Conservation (phyloP, 1,140 invertebrate species). For the Patella vulgata region DNA sequence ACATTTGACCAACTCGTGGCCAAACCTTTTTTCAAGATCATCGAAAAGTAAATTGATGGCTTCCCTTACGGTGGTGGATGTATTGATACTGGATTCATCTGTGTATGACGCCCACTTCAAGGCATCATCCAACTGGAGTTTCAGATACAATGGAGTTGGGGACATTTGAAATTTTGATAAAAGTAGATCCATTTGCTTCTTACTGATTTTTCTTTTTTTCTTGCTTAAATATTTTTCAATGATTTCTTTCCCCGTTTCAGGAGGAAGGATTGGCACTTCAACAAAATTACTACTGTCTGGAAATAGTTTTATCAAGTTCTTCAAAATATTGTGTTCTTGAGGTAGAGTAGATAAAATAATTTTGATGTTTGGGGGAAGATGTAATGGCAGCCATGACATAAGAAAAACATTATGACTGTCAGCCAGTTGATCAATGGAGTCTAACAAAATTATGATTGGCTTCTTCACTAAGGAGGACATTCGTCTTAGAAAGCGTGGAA, state of each 20-base stretch:
- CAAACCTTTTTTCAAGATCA: slow-evolving; percentile 58
- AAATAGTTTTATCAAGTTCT: slow-evolving; percentile 43
- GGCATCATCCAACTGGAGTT: slow-evolving; percentile 55
- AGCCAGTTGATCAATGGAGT: slow-evolving; percentile 63
- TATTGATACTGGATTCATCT: slow-evolving; percentile 18
- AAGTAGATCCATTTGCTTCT: slow-evolving; percentile 39
- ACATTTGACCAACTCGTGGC: slow-evolving; percentile 67
- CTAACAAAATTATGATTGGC: slow-evolving; percentile 60
- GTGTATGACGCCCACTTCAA: slow-evolving; percentile 50
- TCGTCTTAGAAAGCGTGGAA: slow-evolving; percentile 44
- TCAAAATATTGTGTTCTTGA: slow-evolving; percentile 51
- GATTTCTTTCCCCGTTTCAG: slow-evolving; percentile 45
- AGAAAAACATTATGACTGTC: slow-evolving; percentile 47
- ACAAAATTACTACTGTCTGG: slow-evolving; percentile 40
- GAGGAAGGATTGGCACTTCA: slow-evolving; percentile 42
- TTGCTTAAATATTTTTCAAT: slow-evolving; percentile 43
- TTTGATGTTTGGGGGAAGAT: slow-evolving; percentile 56
- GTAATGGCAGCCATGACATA: slow-evolving; percentile 56
- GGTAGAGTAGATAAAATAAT: slow-evolving; percentile 77
- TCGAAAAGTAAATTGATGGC: slow-evolving; percentile 56
- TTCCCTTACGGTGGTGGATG: slow-evolving; percentile 32
- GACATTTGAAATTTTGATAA: slow-evolving; percentile 36
- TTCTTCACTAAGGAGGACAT: slow-evolving; percentile 34
- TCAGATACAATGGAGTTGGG: slow-evolving; percentile 55
- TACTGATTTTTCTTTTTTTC: slow-evolving; percentile 42